Base-by-base conservation (phyloP, 2,113 vertebrate genomes). In the Platysternon megacephalum region DNA sequence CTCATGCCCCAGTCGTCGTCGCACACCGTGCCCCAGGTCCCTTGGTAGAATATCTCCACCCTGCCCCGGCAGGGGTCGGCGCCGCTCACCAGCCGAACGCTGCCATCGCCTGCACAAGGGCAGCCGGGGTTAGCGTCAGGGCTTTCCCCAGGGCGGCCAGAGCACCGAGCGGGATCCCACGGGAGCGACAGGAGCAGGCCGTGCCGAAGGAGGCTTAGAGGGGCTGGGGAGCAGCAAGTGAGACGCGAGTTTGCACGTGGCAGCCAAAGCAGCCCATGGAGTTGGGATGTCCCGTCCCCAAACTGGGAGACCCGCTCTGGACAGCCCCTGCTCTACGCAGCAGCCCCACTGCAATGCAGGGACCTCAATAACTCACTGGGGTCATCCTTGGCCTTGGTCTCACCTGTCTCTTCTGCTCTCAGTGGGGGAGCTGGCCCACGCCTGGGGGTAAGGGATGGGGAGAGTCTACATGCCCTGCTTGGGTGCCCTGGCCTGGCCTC, bases 21-120 rank as follows among this genome's bases (percentile, higher is more conserved):
- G 0, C 99, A 99, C 86, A 99, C 99, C 0, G 99, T 99, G 85
- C 99, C 99, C 99, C 99, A 99, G 91, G 79, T 97, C 12, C 99
- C 99, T 0, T 97, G 97, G 95, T 99, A 98, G 97, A 99, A 98
- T 96, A 99, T 98, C 97, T 99, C 99, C 74, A 99, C 99, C 17
- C 99, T 98, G 85, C 99, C 99, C 95, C 99, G 98, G 94, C 99
- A 99, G 4, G 78, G 17, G 61, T 99, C 96, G 0, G 93, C 29
- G 4, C 99, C 99, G 2, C 98, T 98, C 65, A 98, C 97, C 95
- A 99, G 97, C 52, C 99, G 99, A 88, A 99, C 92, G 39, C 98
- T 98, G 89, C 99, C 99, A 1, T 99, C 99, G 44, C 98, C 99
- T 99, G 97, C 26, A 85, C 14, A 55, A 55, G 55, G 84, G 78